phyloP scores from a whole-genome alignment of 2,797 vertebrate species.

The Rhinogobio ventralis region DNA sequence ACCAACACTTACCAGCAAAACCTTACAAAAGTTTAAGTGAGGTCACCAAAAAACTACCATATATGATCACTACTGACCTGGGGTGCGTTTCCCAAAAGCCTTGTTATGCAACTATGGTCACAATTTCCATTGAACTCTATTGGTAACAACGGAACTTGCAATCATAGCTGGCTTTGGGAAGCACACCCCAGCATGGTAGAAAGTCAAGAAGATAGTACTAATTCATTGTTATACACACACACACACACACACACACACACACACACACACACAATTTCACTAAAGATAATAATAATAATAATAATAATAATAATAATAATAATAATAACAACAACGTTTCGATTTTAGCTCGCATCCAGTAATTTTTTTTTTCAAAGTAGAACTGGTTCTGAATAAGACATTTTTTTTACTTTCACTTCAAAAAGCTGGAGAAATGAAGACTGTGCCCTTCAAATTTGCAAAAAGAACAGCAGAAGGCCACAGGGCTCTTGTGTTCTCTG shows the following conservation, averaged over 20 bases:
- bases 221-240: neutral
- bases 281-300: neutral
- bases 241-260: fast-evolving
- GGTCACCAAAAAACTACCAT: neutral
- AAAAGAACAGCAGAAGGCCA: constrained; percentile 15
- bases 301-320: neutral
- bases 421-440: neutral
- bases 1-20: neutral
- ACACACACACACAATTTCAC: too few relatives aligned
- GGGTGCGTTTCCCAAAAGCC: neutral
- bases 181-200: neutral
- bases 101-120: neutral
- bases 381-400: constrained; percentile 6
- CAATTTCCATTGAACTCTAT: neutral
- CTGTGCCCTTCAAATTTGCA: constrained; percentile 21
- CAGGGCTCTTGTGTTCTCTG: constrained; percentile 17
- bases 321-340: neutral
- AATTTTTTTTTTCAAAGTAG: neutral
- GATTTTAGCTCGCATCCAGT: neutral
- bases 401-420: constrained; percentile 7
- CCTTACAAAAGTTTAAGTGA: neutral
- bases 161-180: neutral
- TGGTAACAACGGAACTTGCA: neutral
- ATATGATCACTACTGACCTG: neutral
- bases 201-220: neutral